phyloP scores from a whole-genome alignment of 2,113 vertebrate species.

The Hippocampus zosterae region DNA sequence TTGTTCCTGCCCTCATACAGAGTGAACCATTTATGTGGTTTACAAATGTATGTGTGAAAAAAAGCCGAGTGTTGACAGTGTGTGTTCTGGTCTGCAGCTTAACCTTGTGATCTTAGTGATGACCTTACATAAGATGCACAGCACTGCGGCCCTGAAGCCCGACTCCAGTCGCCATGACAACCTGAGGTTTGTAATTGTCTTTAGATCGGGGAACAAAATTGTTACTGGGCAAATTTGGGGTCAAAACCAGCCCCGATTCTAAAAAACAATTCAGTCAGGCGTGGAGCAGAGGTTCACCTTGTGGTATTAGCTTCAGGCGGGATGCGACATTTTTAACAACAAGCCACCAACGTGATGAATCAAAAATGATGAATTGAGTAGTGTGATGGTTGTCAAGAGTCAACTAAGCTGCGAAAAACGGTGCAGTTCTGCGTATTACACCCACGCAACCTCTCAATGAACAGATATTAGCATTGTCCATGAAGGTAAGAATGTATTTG shows the following conservation, averaged over 20 bases:
- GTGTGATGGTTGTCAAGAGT: background rate
- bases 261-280: background rate
- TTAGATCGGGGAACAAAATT: conserved; percentile 7
- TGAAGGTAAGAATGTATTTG: background rate
- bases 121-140: conserved; percentile 89
- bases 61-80: background rate
- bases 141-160: conserved; percentile 84
- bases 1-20: background rate
- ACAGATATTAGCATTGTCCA: background rate
- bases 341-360: no score
- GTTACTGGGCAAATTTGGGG: background rate
- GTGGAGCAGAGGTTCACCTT: no score
- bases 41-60: background rate
- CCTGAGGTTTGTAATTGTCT: conserved; percentile 78
- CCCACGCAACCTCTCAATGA: background rate
- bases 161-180: conserved; percentile 92
- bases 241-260: background rate
- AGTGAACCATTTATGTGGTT: background rate
- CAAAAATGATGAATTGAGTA: no score
- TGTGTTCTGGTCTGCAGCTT: conserved; percentile 65
- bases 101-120: conserved; percentile 88
- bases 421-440: no score
- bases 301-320: no score
- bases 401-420: background rate
- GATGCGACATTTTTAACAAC: no score